Base-by-base conservation (phyloP, 2,797 vertebrate genomes). In the Arrhamphus sclerolepis region DNA sequence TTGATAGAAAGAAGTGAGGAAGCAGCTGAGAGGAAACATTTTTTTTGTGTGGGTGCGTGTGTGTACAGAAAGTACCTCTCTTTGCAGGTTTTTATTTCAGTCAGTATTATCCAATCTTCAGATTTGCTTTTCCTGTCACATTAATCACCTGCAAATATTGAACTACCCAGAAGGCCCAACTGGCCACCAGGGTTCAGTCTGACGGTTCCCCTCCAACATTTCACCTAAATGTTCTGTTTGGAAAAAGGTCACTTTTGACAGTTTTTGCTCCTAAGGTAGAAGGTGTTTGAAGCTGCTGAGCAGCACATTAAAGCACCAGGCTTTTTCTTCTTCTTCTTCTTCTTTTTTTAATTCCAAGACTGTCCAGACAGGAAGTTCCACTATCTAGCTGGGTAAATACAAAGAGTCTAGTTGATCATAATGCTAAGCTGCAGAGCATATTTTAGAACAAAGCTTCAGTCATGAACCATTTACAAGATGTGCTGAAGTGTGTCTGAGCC, bases 51-150 rank as follows among this genome's bases (percentile, higher is more conserved):
- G 46, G 2, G 50, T 42, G 47, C 2, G 56, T 31, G 50, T 46
- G 63, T 19, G 48, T 18, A 20, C 58, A 71, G 34, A 53, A 72
- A 55, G 81, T 68, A 76, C 70, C 56, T 77, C 72, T 78, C 6
- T 60, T 58, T 72, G 71, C 77, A 77, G 78, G 68, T 80, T 67
- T 70, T 65, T 68, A 47, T 57, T 80, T 67, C 54, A 70, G 77
- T 83, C 89, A 89, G 90, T 91, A 89, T 91, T 91, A 87, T 62
- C 72, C 68, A 60, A 66, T 54, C 63, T 72, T 61, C 31, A 75
- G 50, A 75, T 61, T 62, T 18, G 40, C 62, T 67, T 61, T 55
- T 24, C n/a, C 48, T 61, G 48, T 73, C 10, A 21, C 76, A 47
- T 46, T 16, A 46, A 78, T 55, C 26, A 39, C 52, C 62, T 51